Base-by-base conservation (phyloP, 1,140 invertebrate species). In the Tetragnatha versicolor region DNA sequence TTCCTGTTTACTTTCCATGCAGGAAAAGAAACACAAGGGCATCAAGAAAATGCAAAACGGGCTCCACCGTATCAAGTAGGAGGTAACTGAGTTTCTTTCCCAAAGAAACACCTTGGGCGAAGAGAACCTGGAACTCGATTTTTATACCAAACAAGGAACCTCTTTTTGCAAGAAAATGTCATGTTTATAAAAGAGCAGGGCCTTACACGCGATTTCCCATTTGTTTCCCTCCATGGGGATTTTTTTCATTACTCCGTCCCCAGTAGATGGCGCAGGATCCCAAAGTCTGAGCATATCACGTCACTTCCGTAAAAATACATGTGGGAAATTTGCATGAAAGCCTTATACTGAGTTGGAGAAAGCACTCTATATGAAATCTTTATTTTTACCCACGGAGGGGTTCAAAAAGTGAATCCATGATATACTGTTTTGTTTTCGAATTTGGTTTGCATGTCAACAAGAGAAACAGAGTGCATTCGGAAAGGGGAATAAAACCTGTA, bases 1-100 rank as follows among this genome's bases (percentile, higher is more conserved):
- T 47, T 3, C 42, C 42, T 47, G 20, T 3, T n/a, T 45, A 45
- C n/a, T 45, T 55, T 27, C 20, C 51, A 17, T 4, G 25, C 17
- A 25, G 51, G 25, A n/a, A 45, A 20, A 20, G 51, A 51, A 10
- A 29, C 47, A 68, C 45, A 42, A n/a, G 12, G 65, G 65, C 42
- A 68, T 49, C n/a, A 68, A 49, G 65, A 47, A 33, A 68, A 68
- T 68, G 65, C 47, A 68, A 68, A 68, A 31, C 25, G 51, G 65
- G n/a, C 45, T 39, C 17, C 14, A n/a, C 25, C 65, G 35, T 68
- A 68, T 49, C 42, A 68, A 25, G 65, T 49, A 42, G 27, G 27
- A 9, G n/a, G n/a, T 49, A 68, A 68, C 65, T 49, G 37, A 68
- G 65, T 68, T 68, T 47, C 29, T n/a, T 14, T 7, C 17, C n/a